phyloP scores from a whole-genome alignment of 1,140 invertebrate species.

The Zaprionus lachaisei region DNA sequence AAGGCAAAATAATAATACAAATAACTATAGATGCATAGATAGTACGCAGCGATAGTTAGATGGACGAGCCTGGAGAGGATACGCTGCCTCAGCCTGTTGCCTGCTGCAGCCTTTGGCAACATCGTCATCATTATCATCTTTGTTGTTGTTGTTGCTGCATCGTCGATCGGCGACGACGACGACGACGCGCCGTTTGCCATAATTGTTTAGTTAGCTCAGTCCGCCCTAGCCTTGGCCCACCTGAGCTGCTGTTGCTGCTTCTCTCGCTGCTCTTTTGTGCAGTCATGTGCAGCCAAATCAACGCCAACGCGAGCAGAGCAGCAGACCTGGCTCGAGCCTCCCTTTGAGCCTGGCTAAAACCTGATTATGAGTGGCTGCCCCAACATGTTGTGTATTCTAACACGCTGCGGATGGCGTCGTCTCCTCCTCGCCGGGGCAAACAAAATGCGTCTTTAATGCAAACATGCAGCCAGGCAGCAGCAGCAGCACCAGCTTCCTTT shows the following conservation, averaged over 20 bases:
- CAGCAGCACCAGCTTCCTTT: constrained; percentile 68
- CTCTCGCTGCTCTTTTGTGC: constrained; percentile 61
- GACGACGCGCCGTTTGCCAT: constrained; percentile 61
- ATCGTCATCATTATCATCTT: constrained; percentile 47
- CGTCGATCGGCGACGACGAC: constrained; percentile 40
- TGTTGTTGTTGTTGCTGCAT: constrained; percentile 21
- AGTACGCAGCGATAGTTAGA: constrained; percentile 71
- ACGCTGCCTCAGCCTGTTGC: constrained; percentile 16
- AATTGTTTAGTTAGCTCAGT: constrained; percentile 72
- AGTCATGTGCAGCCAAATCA: constrained; percentile 72
- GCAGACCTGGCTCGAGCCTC: constrained; percentile 25
- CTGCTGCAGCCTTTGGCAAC: constrained; percentile 36
- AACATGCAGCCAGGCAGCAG: constrained; percentile 67
- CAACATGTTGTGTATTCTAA: constrained; percentile 81
- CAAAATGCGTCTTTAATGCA: constrained; percentile 82
- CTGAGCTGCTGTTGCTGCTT: constrained; percentile 44
- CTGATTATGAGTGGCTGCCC: constrained; percentile 77
- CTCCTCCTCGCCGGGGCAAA: constrained; percentile 55
- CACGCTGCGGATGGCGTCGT: constrained; percentile 75
- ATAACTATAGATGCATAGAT: constrained; percentile 82
- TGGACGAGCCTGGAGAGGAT: constrained; percentile 53
- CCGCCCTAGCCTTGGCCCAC: constrained; percentile 62
- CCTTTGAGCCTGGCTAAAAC: constrained; percentile 66
- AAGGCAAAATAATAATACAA: constrained; percentile 80
- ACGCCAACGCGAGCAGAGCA: constrained; percentile 48